Evolutionary conservation across 2,113 vertebrate genomes (phyloP), one percentile per base, ranked within the genome.

Genomic region (Herpetotheres cachinnans): DNA sequence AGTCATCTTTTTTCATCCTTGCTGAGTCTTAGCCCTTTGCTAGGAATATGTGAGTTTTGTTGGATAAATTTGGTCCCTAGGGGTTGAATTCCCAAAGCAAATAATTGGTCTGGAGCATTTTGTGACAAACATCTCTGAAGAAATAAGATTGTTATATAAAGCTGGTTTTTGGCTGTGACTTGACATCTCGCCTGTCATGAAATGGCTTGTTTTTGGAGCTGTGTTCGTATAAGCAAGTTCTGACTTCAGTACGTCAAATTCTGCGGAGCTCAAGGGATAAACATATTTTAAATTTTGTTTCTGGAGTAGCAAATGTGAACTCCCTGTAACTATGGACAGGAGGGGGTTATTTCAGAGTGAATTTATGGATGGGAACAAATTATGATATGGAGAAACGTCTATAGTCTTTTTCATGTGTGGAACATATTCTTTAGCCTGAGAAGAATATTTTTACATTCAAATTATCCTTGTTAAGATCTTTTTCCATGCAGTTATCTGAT

Each of bases 91-190:
- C 80, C 65, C 61, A 84, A 78, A 89, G 73, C 15, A 76, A 79
- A 65, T 79, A 32, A 16, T 25, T 87, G 83, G 25, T 20, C 13
- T 44, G 72, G 34, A 92, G 61, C 47, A n/a, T 58, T 93, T 90
- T 69, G 86, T 89, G 89, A 59, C 67, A 34, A 65, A 30, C 40
- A 66, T 55, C 27, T 74, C 86, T 91, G 83, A 89, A 84, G 73
- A 97, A 95, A 94, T 61, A 56, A 56, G 40, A 42, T 91, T 87
- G 86, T 96, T 96, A 79, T 67, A 80, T 87, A 94, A 97, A 96
- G 52, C 65, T 70, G 58, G 0, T 22, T 86, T 89, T 94, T 96
- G 96, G 93, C 93, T 85, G 79, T 94, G 87, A 77, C 62, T 90
- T 80, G 58, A 32, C 3, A 8, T 77, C 70, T 96, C 81, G 56